A percentile compares a stretch with the other conserved stretches of the same genome.
Evolutionary conservation across 2,888 invertebrate genomes (phyloP).

Genomic region (Pelosia muscerda): DNA sequence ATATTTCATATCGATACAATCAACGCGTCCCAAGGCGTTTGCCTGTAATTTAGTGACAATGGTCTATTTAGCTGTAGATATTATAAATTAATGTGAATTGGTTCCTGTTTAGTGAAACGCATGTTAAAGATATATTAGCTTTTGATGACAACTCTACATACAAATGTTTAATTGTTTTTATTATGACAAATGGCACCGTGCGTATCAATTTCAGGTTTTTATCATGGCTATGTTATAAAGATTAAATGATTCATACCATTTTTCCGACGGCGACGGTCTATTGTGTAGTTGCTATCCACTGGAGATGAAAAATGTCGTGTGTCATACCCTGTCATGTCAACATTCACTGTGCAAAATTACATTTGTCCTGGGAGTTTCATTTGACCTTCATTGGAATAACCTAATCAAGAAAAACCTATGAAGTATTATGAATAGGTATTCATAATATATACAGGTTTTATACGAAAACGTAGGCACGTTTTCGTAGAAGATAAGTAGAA

Average conservation of each 20-base stretch:
- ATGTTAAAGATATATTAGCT: conserved; percentile 26
- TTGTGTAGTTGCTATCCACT: conserved; percentile 8
- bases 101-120: conserved; percentile 43
- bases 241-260: conserved; percentile 24
- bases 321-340: conserved; percentile 43
- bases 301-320: conserved; percentile 28
- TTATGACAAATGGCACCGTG: background rate
- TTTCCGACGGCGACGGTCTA: conserved; percentile 20
- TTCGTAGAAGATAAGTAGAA: too few species aligned
- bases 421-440: too few species aligned
- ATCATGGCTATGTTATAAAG: conserved; percentile 11
- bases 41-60: conserved; percentile 64
- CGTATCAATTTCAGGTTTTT: background rate
- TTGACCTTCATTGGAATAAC: conserved; percentile 34
- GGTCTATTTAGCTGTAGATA: conserved; percentile 55
- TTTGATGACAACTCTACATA: background rate
- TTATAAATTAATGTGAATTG: conserved; percentile 49
- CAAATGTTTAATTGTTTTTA: too few species aligned
- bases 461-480: too few species aligned
- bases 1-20: conserved; percentile 59
- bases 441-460: too few species aligned
- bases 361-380: conserved; percentile 40
- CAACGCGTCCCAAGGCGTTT: conserved; percentile 59
- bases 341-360: conserved; percentile 40
- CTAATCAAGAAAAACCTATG: conserved; percentile 17